These are phyloP conservation scores for Trichosurus vulpecula DNA, from an alignment of 2,797 vertebrate species.

Conservation along the genomic window DNA sequence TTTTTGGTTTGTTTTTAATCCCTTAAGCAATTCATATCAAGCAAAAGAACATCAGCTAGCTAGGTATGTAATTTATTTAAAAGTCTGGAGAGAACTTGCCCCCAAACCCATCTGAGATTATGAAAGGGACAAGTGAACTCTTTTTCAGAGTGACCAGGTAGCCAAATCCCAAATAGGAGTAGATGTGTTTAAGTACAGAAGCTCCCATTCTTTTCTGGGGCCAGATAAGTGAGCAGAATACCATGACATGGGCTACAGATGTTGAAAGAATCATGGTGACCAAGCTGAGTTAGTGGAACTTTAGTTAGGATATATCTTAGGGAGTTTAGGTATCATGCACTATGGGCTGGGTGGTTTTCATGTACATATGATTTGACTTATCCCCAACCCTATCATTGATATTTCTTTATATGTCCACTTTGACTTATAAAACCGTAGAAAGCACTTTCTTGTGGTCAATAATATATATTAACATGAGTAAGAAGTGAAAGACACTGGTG, in stretches of 20 bases:
- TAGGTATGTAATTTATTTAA: not conserved
- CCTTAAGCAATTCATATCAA: not conserved
- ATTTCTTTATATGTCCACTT: not conserved
- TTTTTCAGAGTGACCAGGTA: not conserved
- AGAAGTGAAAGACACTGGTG: not conserved
- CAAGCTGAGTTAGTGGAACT: not conserved
- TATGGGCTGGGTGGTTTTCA: not conserved
- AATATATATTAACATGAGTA: not conserved
- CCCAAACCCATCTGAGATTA: not conserved
- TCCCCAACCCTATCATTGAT: not conserved
- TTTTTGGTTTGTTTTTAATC: not conserved
- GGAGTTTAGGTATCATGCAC: not conserved
- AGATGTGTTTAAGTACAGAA: no score
- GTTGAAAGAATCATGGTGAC: not conserved
- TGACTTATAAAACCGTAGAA: not conserved
- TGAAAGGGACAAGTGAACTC: not conserved
- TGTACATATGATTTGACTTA: not conserved
- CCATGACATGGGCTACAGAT: not conserved
- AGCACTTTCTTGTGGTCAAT: not conserved
- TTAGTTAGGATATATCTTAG: not conserved
- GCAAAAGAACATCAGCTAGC: not conserved
- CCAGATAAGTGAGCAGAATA: not conserved
- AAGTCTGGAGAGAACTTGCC: not conserved
- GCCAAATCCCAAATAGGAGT: not conserved
- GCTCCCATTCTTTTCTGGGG: not conserved